These are phyloP conservation scores for Aphaenogaster floridana DNA, from an alignment of 1,140 invertebrate species.

Conservation along the genomic window DNA sequence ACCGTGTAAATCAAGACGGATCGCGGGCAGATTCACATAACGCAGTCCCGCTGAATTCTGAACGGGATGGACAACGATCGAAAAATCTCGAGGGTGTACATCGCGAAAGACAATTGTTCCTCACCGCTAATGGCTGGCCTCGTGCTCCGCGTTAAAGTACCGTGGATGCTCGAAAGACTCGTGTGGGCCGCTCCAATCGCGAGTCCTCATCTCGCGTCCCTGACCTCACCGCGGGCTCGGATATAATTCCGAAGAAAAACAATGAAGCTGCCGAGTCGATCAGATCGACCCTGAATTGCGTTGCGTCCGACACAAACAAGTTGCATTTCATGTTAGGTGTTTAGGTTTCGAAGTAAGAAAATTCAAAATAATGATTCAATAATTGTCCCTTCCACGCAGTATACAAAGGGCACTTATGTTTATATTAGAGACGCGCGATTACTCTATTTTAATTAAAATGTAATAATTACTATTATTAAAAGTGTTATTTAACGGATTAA, in stretches of 20 bases:
- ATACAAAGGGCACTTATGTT: neutral
- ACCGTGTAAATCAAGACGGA: constrained; percentile 84
- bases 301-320: constrained; percentile 18
- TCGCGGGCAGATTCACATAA: constrained; percentile 79
- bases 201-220: constrained; percentile 59
- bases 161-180: constrained; percentile 34
- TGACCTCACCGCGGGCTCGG: constrained; percentile 48
- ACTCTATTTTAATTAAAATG: neutral
- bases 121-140: neutral
- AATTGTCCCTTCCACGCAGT: neutral
- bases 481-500: neutral
- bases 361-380: neutral
- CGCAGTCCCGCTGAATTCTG: constrained; percentile 67
- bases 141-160: neutral
- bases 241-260: constrained; percentile 61
- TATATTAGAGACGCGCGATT: neutral
- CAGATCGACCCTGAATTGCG: constrained; percentile 43
- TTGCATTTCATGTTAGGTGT: constrained; percentile 16
- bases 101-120: constrained; percentile 25
- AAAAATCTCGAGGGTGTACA: neutral
- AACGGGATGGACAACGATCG: neutral
- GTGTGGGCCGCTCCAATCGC: constrained; percentile 45
- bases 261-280: constrained; percentile 53
- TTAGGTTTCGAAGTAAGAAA: neutral
- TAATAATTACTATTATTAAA: constrained; percentile 22